These are phyloP conservation scores for Dermochelys coriacea DNA, from an alignment of 2,797 vertebrate genomes.

Conservation along the genomic window DNA sequence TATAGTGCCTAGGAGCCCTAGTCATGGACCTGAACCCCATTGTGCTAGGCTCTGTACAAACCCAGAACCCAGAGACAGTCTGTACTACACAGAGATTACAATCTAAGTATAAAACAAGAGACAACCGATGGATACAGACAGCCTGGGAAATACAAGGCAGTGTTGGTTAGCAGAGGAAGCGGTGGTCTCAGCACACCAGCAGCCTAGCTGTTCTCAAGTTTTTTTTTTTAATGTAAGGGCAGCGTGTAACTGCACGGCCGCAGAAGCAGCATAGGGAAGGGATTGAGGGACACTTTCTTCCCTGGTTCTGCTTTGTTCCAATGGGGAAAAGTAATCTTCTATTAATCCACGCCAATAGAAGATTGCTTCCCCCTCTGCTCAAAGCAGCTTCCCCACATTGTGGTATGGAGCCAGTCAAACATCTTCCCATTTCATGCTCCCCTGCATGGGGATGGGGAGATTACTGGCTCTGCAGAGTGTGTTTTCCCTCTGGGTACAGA, in stretches of 20 bases:
- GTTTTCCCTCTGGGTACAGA: background rate
- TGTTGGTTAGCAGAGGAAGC: too few relatives aligned
- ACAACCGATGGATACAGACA: background rate
- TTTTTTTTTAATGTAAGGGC: background rate
- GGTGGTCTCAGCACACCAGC: too few relatives aligned
- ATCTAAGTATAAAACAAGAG: background rate
- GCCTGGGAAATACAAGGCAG: background rate
- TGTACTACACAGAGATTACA: accelerated
- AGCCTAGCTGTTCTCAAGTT: background rate
- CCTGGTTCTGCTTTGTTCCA: background rate
- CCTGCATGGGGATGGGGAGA: background rate
- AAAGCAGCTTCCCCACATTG: background rate
- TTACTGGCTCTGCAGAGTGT: background rate
- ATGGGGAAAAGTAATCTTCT: background rate
- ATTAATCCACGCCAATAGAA: background rate
- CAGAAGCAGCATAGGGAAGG: background rate
- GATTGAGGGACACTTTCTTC: background rate
- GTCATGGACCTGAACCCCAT: background rate
- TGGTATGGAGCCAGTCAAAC: background rate
- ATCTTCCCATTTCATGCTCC: background rate
- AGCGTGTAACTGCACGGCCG: accelerated
- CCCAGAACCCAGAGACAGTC: accelerated
- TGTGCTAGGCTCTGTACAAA: accelerated
- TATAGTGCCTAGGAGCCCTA: background rate
- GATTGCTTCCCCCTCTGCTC: background rate